Evolutionary conservation across 2,797 vertebrate species (phyloP).

Genomic region (Falco biarmicus): DNA sequence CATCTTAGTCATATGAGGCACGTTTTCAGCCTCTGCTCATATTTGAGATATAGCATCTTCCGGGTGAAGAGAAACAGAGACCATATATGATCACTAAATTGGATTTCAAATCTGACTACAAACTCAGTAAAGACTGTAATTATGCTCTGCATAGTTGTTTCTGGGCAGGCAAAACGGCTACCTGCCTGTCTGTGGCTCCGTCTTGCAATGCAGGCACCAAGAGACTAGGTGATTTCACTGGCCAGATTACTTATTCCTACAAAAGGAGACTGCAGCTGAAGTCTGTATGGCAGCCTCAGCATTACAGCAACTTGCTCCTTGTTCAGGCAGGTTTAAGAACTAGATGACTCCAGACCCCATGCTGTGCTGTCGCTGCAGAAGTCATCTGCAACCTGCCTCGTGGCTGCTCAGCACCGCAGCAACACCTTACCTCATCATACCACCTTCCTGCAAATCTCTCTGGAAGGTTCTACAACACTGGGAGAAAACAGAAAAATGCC

Average conservation of each 20-base stretch:
- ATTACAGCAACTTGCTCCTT: neutral
- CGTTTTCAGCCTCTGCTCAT: neutral
- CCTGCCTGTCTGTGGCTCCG: neutral
- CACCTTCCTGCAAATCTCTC: neutral
- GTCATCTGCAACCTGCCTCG: neutral
- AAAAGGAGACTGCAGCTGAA: neutral
- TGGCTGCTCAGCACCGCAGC: neutral
- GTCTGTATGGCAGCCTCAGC: neutral
- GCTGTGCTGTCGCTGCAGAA: neutral
- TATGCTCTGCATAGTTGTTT: neutral
- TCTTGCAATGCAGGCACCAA: fast-evolving
- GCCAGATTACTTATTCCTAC: neutral
- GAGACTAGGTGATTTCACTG: neutral
- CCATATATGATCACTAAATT: neutral
- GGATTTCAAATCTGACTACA: neutral
- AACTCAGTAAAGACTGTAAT: neutral
- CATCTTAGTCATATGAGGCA: neutral
- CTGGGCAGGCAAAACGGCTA: neutral
- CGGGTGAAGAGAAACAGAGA: neutral
- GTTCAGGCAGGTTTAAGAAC: neutral
- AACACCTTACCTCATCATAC: neutral
- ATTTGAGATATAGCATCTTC: neutral
- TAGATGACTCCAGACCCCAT: neutral
- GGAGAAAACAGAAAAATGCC: neutral
- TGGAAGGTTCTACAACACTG: neutral